Evolutionary conservation across 2,888 invertebrate species (phyloP).

Genomic region (Xylota segnis): DNA sequence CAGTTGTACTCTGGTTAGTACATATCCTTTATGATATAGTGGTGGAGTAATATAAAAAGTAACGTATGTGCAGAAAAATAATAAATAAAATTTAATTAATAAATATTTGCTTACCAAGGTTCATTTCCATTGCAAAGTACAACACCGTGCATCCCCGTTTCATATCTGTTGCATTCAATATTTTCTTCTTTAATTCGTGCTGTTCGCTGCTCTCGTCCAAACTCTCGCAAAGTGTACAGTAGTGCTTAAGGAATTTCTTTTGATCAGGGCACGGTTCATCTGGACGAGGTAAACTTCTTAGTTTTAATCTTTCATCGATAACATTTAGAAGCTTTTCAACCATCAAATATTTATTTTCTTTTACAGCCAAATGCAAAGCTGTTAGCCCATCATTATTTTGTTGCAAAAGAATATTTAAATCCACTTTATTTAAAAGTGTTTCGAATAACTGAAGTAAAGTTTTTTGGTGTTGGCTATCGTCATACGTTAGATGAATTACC

Average conservation of each 20-base stretch:
- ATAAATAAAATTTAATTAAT: background rate
- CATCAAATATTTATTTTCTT: constrained; percentile 80
- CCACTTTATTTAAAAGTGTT: constrained; percentile 79
- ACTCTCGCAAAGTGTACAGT: constrained; percentile 32
- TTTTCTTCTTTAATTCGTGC: constrained; percentile 76
- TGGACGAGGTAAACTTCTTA: constrained; percentile 37
- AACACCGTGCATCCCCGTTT: constrained; percentile 81
- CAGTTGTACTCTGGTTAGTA: no score
- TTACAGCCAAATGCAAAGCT: constrained; percentile 81
- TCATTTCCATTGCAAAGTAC: constrained; percentile 81
- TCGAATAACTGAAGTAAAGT: constrained; percentile 77
- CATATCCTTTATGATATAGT: no score
- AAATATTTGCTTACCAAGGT: constrained; percentile 77
- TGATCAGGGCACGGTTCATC: constrained; percentile 34
- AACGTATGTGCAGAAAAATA: no score
- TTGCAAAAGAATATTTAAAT: constrained; percentile 79
- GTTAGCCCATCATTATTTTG: constrained; percentile 82
- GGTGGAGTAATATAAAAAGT: no score
- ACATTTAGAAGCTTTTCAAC: constrained; percentile 80
- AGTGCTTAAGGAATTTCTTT: constrained; percentile 11
- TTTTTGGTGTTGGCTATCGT: constrained; percentile 12
- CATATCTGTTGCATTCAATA: constrained; percentile 81
- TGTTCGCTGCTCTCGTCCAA: constrained; percentile 39
- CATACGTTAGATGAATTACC: constrained; percentile 78
- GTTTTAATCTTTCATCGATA: constrained; percentile 79